Evolutionary conservation across 2,888 invertebrate species (phyloP).

Genomic region (Eristalis intricaria): DNA sequence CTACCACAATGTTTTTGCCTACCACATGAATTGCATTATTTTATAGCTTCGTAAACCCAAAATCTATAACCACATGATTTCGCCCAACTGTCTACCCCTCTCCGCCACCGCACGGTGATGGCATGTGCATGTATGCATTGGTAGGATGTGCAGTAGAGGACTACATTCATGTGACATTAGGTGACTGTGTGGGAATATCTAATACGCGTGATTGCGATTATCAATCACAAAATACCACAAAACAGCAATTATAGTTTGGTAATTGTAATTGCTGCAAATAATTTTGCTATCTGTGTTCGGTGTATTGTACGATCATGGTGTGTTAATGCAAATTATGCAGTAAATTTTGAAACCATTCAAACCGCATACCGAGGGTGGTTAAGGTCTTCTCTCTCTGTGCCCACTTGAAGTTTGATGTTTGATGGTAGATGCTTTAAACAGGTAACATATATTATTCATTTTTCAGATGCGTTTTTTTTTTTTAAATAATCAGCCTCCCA

Average conservation of each 20-base stretch:
- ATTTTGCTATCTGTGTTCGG: conserved; percentile 51
- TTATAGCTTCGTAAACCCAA: conserved; percentile 47
- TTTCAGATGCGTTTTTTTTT: no score
- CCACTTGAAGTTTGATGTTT: conserved; percentile 51
- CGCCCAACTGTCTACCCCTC: not conserved
- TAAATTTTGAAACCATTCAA: conserved; percentile 67
- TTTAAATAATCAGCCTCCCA: not conserved
- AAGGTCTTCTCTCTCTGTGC: conserved; percentile 32
- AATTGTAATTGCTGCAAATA: conserved; percentile 71
- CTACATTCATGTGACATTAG: conserved; percentile 57
- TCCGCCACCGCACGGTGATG: not conserved
- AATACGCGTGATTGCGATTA: conserved; percentile 70
- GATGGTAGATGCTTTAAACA: not conserved
- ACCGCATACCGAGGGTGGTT: conserved; percentile 39
- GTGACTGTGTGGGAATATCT: conserved; percentile 69
- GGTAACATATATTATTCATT: not conserved
- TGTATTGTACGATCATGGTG: conserved; percentile 30
- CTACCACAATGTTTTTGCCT: conserved; percentile 31
- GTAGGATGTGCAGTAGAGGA: not conserved
- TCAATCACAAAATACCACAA: conserved; percentile 72
- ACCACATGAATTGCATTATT: conserved; percentile 57
- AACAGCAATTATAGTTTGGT: conserved; percentile 72
- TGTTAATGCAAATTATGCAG: conserved; percentile 71
- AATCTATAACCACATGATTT: conserved; percentile 65
- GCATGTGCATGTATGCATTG: not conserved